Evolutionary conservation across 2,888 invertebrate species (phyloP).

Genomic region (Uloborus plumipes): DNA sequence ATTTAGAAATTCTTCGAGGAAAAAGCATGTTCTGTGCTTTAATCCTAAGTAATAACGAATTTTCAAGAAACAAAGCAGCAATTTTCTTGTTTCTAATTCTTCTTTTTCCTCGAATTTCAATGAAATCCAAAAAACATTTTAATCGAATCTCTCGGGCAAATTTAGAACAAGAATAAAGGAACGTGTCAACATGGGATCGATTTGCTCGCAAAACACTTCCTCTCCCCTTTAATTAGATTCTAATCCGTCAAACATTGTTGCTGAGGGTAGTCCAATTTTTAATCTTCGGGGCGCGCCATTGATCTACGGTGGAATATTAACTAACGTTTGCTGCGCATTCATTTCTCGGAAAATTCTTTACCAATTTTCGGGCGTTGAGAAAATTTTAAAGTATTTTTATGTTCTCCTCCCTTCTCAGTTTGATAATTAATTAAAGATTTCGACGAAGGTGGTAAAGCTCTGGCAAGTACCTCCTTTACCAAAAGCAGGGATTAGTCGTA

Average conservation of each 20-base stretch:
- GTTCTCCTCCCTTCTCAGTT: conserved; percentile 20
- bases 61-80: too few relatives aligned
- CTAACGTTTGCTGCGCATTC: neutral
- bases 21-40: too few relatives aligned
- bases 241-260: conserved; percentile 53
- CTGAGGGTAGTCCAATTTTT: conserved; percentile 35
- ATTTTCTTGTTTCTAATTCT: too few relatives aligned
- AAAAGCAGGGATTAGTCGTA: conserved; percentile 45
- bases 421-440: conserved; percentile 63
- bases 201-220: conserved; percentile 18
- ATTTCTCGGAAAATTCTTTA: conserved; percentile 14
- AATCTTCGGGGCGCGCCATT: conserved; percentile 24
- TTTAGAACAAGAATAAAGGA: conserved; percentile 7
- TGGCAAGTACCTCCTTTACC: conserved; percentile 2
- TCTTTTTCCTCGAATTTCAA: too few relatives aligned
- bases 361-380: conserved; percentile 27
- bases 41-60: too few relatives aligned
- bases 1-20: too few relatives aligned
- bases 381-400: conserved; percentile 54
- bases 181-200: conserved; percentile 33
- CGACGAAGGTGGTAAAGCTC: conserved; percentile 19
- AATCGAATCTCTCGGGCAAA: neutral
- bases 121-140: too few relatives aligned
- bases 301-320: conserved; percentile 29
- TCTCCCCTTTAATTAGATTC: conserved; percentile 53